These are phyloP conservation scores for Harmothoe impar DNA, from an alignment of 2,888 invertebrate genomes.

Conservation along the genomic window DNA sequence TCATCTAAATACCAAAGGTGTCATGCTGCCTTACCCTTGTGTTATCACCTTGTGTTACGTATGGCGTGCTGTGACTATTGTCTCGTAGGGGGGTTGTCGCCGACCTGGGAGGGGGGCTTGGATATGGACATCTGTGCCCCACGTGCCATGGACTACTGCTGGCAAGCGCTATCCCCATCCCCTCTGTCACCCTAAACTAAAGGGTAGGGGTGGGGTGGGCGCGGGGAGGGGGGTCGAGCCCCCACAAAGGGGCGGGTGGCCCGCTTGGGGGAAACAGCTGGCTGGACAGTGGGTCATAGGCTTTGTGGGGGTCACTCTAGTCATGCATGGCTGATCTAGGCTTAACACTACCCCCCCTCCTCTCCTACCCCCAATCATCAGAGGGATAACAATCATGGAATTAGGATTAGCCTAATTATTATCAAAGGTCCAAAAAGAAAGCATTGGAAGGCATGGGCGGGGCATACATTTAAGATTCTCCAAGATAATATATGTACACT, in stretches of 20 bases:
- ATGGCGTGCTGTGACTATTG: conserved; percentile 10
- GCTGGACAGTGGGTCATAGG: conserved; percentile 12
- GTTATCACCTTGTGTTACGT: neutral
- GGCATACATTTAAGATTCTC: too few relatives aligned
- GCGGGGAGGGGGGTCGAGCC: neutral
- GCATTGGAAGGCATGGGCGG: neutral
- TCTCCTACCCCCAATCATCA: neutral
- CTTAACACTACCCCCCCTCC: neutral
- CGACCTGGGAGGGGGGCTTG: neutral
- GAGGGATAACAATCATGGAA: neutral
- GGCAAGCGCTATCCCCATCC: neutral
- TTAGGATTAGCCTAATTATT: neutral
- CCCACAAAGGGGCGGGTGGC: conserved; percentile 20
- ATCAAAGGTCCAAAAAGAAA: neutral
- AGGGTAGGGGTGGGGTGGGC: neutral
- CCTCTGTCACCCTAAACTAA: neutral
- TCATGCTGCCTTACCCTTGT: neutral
- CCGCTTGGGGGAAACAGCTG: conserved; percentile 55
- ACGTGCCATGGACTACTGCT: neutral
- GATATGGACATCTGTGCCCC: conserved; percentile 17
- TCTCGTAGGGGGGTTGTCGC: neutral
- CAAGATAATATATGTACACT: too few relatives aligned
- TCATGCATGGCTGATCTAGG: neutral
- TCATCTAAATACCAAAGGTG: neutral
- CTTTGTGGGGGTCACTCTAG: conserved; percentile 18